Evolutionary conservation across 2,797 vertebrate genomes (phyloP), one percentile per base, ranked within the genome.

Genomic region (Clarias laeviceps): DNA sequence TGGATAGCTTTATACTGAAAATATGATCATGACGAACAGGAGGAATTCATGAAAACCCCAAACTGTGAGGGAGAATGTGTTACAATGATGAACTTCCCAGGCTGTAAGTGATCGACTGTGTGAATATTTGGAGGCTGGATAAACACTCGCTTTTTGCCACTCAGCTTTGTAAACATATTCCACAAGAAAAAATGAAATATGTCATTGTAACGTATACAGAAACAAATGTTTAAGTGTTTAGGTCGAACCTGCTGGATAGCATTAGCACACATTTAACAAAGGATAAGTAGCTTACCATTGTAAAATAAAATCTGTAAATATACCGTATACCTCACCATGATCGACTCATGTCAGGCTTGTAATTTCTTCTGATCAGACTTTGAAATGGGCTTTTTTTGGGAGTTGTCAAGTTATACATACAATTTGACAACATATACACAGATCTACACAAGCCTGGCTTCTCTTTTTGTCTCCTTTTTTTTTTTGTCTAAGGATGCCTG

Each of bases 61-160:
- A 29, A 45, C 27, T 4, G 77, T 40, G 20, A 32, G 24, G 22
- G 59, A 32, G 62, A 65, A 66, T 1, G 62, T 81, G 79, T 81
- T 32, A 54, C 40, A 29, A 32, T 22, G 40, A 81, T 7, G 79
- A 81, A 29, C 40, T 81, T 66, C 24, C 62, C 9, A 5, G 8
- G 15, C n/a, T 40, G 57, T 59, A 14, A 54, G 73, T 78, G 32
- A 57, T 18, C 32, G 2, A 78, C 76, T 45, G 78, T 80, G 62
- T 81, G 50, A 66, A 81, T 68, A 54, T 81, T 81, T 68, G 17
- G 40, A 81, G 40, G 40, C 40, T 29, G 62, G 62, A 81, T 66
- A 81, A 81, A 66, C 79, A 81, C 61, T 80, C n/a, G 7, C 37
- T 65, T 80, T 80, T 80, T 50, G 40, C 78, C 61, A 22, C 24